These are phyloP conservation scores for Nothocercus julius DNA, from an alignment of 2,113 vertebrate species.

Conservation along the genomic window DNA sequence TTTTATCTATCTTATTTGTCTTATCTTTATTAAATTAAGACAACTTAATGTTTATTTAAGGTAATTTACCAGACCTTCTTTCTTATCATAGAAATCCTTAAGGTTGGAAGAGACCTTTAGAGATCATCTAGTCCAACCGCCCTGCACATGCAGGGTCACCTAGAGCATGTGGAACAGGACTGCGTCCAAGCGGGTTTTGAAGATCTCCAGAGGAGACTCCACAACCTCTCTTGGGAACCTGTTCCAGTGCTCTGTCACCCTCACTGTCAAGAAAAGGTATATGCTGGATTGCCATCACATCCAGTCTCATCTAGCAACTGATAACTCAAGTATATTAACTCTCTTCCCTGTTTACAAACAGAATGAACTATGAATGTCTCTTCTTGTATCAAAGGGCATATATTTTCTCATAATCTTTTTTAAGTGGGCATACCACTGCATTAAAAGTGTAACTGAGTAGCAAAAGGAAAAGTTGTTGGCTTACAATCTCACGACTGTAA, in stretches of 20 bases:
- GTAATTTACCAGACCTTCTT: neutral
- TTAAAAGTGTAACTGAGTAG: neutral
- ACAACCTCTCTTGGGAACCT: no score
- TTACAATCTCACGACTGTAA: neutral
- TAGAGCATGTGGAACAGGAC: no score
- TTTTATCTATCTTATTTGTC: neutral
- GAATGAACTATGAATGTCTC: neutral
- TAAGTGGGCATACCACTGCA: neutral
- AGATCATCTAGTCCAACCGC: no score
- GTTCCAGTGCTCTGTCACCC: no score
- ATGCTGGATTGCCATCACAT: neutral
- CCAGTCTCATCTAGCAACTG: neutral
- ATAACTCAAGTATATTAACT: neutral
- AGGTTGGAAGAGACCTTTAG: no score
- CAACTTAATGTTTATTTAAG: neutral
- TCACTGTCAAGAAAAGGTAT: no score
- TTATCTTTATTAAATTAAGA: neutral
- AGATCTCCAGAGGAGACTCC: no score
- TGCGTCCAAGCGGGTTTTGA: no score
- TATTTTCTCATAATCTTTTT: neutral
- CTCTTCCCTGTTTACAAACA: fast-evolving
- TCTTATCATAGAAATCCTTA: neutral
- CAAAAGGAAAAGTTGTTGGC: neutral
- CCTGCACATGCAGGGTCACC: no score
- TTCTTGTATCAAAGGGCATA: neutral